Base-by-base conservation (phyloP, 1,140 invertebrate species). In the Drosophila arizonae region DNA sequence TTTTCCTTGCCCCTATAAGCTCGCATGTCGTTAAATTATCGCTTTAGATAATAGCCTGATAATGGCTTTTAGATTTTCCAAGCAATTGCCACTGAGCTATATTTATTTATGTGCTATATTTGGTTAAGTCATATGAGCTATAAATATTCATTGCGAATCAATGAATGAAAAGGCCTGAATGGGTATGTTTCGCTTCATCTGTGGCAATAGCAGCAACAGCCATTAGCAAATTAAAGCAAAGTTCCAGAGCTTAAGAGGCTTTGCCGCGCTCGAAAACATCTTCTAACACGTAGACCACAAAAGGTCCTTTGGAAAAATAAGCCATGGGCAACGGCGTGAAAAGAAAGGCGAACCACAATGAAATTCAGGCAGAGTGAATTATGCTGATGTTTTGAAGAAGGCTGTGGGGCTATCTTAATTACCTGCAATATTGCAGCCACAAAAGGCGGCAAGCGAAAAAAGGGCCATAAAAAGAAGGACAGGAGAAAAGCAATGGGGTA, bases 361-460 rank as follows among this genome's bases (percentile, higher is more conserved):
- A 86, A 86, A 82, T 86, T 78, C 62, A 58, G 69, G 82, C 79
- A 87, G 76, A 87, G 76, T 79, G 65, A 87, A 87, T 82, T 87
- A 88, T 77, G 84, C 63, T 76, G 60, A 66, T 61, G 60, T 66
- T 73, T 63, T n/a, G 17, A 11, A 24, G 15, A 4, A 50, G 30
- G 70, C 17, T 39, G 15, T 26, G 45, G 68, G 64, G 72, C 68
- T 57, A 66, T 66, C 84, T 86, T 86, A 86, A 86, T 86, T 86
- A 86, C 82, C 84, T 86, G 82, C 82, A 87, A 87, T 87, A 88
- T 88, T 64, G 76, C 75, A 78, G 72, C 76, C 79, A 54, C 82
- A 87, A 79, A 76, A 66, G 28, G 63, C 8, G 52, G 17, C 39
- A 46, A 73, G 33, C 33, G 52, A 64, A 82, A 62, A 8, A 17